These are phyloP conservation scores for Hozukius guyotensis DNA, from an alignment of 2,797 vertebrate genomes.

Conservation along the genomic window DNA sequence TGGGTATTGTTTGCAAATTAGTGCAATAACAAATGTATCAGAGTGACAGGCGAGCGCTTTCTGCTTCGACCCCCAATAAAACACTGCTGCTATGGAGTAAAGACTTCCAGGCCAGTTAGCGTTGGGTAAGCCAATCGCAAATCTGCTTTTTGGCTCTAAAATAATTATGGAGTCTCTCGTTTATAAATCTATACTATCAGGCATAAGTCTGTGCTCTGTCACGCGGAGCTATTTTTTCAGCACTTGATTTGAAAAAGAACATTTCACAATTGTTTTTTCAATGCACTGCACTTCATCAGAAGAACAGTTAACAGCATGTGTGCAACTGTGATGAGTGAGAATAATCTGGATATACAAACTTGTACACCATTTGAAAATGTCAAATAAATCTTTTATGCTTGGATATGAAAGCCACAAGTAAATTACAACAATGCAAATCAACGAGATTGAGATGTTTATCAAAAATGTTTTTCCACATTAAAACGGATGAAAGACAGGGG, in stretches of 20 bases:
- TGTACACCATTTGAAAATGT: background rate
- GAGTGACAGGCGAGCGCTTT: slow-evolving; percentile 41
- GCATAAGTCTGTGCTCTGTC: slow-evolving; percentile 20
- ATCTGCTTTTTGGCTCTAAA: slow-evolving; percentile 30
- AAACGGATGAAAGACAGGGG: background rate
- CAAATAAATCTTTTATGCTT: slow-evolving; percentile 1
- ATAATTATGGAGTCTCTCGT: slow-evolving; percentile 5
- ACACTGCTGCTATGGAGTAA: slow-evolving; percentile 32
- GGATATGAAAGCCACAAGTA: background rate
- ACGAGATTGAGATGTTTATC: slow-evolving; percentile 11
- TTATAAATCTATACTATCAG: slow-evolving; percentile 10
- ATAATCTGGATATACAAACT: background rate
- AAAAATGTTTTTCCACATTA: background rate
- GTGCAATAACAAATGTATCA: slow-evolving; percentile 58
- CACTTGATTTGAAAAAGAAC: background rate
- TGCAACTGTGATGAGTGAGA: background rate
- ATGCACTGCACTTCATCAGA: background rate
- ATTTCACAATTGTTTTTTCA: slow-evolving; percentile 7
- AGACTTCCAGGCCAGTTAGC: slow-evolving; percentile 40
- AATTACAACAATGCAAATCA: background rate
- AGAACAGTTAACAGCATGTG: background rate
- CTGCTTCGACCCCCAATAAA: slow-evolving; percentile 31
- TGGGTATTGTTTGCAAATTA: slow-evolving; percentile 75
- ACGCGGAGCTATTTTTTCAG: background rate
- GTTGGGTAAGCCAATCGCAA: slow-evolving; percentile 31